Percentiles rank a stretch among this genome's conserved stretches.
Conservation (phyloP, 2,113 vertebrate species). For the Tauraco erythrolophus region DNA sequence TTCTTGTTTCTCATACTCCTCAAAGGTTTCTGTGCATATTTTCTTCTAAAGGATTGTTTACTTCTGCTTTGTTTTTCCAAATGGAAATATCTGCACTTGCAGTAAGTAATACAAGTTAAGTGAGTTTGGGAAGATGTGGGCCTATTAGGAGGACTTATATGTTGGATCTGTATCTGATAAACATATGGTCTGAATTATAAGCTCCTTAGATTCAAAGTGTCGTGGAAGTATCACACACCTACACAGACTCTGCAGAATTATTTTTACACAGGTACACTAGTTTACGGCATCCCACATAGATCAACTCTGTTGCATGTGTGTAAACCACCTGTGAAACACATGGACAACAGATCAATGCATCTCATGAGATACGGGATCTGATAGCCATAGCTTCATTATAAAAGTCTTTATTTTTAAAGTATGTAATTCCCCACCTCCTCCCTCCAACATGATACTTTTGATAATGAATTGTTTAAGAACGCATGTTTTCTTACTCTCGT, state of each 20-base stretch:
- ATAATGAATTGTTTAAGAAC: background rate
- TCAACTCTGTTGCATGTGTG: background rate
- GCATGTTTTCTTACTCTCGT: accelerated
- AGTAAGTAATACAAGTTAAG: background rate
- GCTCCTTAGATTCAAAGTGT: background rate
- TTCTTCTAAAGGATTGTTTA: background rate
- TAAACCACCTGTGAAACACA: background rate
- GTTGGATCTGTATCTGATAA: background rate
- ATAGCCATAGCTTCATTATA: background rate
- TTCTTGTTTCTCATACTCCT: background rate
- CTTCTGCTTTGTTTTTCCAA: background rate
- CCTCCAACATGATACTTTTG: background rate
- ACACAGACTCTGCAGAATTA: background rate
- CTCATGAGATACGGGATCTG: background rate
- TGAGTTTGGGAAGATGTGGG: background rate
- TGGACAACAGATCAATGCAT: background rate
- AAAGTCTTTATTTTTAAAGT: background rate
- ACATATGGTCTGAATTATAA: background rate
- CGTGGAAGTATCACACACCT: background rate
- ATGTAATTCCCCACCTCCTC: background rate
- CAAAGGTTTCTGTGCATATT: accelerated
- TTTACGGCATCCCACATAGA: background rate
- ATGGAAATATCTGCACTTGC: background rate
- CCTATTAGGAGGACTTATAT: background rate
- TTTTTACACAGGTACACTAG: background rate